phyloP scores from a whole-genome alignment of 2,113 vertebrate genomes.

The Empidonax traillii region DNA sequence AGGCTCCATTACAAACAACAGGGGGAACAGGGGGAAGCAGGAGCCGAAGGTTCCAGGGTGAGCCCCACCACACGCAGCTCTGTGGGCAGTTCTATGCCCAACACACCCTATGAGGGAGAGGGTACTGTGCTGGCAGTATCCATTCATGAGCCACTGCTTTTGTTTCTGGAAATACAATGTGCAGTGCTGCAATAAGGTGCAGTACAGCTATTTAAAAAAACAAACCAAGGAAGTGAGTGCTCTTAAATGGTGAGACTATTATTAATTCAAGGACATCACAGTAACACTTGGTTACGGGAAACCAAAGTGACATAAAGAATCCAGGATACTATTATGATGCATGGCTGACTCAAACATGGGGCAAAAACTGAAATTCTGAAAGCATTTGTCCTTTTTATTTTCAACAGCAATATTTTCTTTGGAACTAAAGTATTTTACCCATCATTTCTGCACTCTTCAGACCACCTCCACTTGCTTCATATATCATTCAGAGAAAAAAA shows the following conservation, averaged over 20 bases:
- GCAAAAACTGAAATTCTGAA: neutral
- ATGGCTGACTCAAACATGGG: neutral
- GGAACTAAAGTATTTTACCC: neutral
- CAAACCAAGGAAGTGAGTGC: neutral
- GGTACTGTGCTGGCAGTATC: neutral
- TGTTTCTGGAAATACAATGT: neutral
- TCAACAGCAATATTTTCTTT: neutral
- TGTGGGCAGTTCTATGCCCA: neutral
- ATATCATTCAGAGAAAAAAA: neutral
- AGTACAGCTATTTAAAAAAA: neutral
- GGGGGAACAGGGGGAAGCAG: rapidly evolving
- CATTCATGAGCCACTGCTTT: neutral
- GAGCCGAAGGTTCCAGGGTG: neutral
- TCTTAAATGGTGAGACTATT: neutral
- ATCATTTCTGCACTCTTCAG: neutral
- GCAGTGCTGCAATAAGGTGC: neutral
- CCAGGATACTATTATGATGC: neutral
- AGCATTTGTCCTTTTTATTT: neutral
- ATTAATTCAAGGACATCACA: neutral
- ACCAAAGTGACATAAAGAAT: neutral
- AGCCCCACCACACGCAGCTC: rapidly evolving
- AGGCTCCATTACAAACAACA: neutral
- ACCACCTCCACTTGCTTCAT: neutral
- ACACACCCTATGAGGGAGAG: neutral
- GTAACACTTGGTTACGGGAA: neutral